Evolutionary conservation across 2,888 invertebrate species (phyloP).

Genomic region (Pristionchus entomophagus): DNA sequence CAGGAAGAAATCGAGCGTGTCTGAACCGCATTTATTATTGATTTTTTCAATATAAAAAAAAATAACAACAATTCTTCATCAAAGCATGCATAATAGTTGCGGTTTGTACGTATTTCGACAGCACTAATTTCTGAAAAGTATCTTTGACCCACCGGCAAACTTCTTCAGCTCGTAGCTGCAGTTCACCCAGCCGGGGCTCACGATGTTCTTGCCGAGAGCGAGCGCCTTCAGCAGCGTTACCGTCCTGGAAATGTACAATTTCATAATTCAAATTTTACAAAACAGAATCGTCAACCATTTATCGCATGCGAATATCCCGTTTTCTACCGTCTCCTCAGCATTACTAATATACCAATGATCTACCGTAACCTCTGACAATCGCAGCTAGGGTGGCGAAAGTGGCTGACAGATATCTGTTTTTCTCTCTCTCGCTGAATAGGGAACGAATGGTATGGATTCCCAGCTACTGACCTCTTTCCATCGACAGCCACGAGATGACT

Average conservation of each 20-base stretch:
- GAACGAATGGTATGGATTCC: no score
- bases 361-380: no score
- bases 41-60: not conserved
- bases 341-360: no score
- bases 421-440: no score
- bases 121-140: no score
- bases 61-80: no score
- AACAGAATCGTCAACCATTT: not conserved
- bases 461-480: constrained; percentile 50
- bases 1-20: constrained; percentile 85
- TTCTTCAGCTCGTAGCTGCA: constrained; percentile 87
- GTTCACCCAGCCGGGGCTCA: constrained; percentile 88
- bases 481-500: constrained; percentile 89
- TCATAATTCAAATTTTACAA: not conserved
- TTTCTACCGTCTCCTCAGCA: no score
- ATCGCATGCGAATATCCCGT: no score
- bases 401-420: no score
- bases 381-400: no score
- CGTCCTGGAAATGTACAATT: constrained; percentile 80
- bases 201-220: constrained; percentile 83
- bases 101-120: no score
- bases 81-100: no score
- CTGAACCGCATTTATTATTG: constrained; percentile 76
- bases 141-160: constrained; percentile 84
- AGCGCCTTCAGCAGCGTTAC: constrained; percentile 90